A percentile compares a stretch with the other conserved stretches of the same genome.
phyloP scores from a whole-genome alignment of 2,113 vertebrate species.

The Panthera uncia region DNA sequence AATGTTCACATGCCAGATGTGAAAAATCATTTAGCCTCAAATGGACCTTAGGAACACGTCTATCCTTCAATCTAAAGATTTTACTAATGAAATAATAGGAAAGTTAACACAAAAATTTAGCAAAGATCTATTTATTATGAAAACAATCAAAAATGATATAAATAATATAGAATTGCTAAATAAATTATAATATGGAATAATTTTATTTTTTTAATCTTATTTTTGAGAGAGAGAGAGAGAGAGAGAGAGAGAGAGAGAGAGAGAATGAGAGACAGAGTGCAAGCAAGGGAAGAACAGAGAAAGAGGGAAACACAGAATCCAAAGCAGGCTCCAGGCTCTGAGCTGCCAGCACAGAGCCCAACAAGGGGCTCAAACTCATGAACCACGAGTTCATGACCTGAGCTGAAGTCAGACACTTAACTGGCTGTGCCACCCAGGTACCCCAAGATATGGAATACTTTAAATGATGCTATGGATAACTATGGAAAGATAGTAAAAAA shows the following conservation, averaged over 20 bases:
- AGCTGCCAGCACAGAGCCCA: too few species aligned
- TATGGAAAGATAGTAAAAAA: neutral
- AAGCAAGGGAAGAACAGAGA: too few species aligned
- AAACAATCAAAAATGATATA: neutral
- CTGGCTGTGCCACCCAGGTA: too few species aligned
- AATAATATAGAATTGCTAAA: neutral
- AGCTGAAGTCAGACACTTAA: too few species aligned
- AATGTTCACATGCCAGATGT: neutral
- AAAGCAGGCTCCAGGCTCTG: too few species aligned
- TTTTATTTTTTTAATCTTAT: neutral
- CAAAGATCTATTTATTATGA: constrained; percentile 2
- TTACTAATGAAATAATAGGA: constrained; percentile 51
- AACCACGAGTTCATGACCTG: too few species aligned
- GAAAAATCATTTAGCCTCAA: constrained; percentile 28
- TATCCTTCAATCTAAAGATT: neutral
- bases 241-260: too few species aligned
- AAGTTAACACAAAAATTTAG: constrained; percentile 21
- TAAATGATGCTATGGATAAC: neutral
- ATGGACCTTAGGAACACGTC: neutral
- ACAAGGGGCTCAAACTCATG: too few species aligned
- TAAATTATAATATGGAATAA: constrained; percentile 13
- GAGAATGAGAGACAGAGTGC: too few species aligned
- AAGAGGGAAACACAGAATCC: too few species aligned
- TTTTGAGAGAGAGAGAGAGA: too few species aligned
- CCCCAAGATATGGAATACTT: neutral